Conservation (phyloP, 2,113 vertebrate species). For the Pavo muticus region DNA sequence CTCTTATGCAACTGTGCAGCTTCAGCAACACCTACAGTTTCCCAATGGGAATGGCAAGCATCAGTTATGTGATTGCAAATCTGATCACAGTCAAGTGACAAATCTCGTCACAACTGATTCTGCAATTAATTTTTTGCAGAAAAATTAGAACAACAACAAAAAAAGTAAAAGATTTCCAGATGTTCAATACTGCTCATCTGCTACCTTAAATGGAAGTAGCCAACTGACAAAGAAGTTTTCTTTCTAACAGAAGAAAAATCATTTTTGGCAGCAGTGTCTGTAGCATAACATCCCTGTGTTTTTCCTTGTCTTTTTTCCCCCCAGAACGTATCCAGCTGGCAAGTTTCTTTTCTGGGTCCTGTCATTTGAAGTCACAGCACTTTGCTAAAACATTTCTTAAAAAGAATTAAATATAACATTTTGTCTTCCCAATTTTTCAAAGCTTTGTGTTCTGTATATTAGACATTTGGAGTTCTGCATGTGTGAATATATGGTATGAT, state of each 20-base stretch:
- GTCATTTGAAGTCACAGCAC: background rate
- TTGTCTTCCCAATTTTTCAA: background rate
- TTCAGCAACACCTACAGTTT: constrained; percentile 78
- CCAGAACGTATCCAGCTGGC: background rate
- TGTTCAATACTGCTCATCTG: fast-evolving
- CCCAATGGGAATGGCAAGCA: constrained; percentile 56
- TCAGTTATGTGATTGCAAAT: background rate
- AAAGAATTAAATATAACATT: background rate
- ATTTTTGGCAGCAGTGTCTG: background rate
- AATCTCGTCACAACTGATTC: too few species aligned
- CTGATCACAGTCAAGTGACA: background rate
- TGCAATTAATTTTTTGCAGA: background rate
- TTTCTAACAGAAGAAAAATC: background rate
- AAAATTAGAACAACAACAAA: background rate
- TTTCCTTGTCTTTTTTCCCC: too few species aligned
- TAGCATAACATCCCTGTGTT: background rate
- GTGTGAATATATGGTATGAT: background rate
- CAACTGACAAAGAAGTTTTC: background rate
- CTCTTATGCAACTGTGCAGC: constrained; percentile 50
- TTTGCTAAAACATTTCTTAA: background rate
- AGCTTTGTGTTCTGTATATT: background rate
- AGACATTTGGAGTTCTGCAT: background rate
- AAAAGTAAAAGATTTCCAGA: background rate
- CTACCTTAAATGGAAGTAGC: background rate
- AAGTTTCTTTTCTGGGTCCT: background rate